Base-by-base conservation (phyloP, 1,140 invertebrate species). In the Oreohelix idahoensis region DNA sequence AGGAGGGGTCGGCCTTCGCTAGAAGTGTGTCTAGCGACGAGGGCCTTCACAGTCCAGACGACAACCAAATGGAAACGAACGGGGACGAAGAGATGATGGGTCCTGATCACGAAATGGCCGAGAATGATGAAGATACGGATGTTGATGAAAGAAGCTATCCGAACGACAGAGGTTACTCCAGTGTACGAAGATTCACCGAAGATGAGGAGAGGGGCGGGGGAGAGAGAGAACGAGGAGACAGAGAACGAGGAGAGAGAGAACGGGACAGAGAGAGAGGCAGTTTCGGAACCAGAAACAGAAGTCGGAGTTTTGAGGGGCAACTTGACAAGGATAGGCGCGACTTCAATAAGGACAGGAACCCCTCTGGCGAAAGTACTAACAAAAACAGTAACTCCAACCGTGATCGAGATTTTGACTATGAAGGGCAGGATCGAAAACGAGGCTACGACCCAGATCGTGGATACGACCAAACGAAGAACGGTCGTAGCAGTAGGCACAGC, bases 11-110 rank as follows among this genome's bases (percentile, higher is more conserved):
- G 35, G 42, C 45, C 15, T 79, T 42, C 42, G 51, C 51, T n/a
- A 73, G 49, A 35, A 85, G 86, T 42, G 82, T 84, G 75, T 85
- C 86, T 15, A 85, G 84, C 51, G 84, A 85, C 70, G 82, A 82
- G 8, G 84, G 86, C 11, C 82, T 84, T 13, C 81, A 84, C 69
- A 83, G 84, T 0, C 86, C 86, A 0, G 85, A 83, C 36, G 84
- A 85, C 26, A 51, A 81, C 42, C 70, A 84, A 0, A 77, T 76
- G 39, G 84, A 85, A 32, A 73, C 69, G 26, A 75, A 84, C 49
- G 82, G 81, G 29, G 84, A 84, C 29, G 86, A 85, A 1, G 69
- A 71, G n/a, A 69, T 82, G 80, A 38, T 29, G 5, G 66, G 66
- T 2, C 53, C 35, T 35, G 58, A 66, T n/a, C 66, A 71, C 38